These are phyloP conservation scores for Cyrtorhinus lividipennis DNA, from an alignment of 1,140 invertebrate genomes.

Conservation along the genomic window DNA sequence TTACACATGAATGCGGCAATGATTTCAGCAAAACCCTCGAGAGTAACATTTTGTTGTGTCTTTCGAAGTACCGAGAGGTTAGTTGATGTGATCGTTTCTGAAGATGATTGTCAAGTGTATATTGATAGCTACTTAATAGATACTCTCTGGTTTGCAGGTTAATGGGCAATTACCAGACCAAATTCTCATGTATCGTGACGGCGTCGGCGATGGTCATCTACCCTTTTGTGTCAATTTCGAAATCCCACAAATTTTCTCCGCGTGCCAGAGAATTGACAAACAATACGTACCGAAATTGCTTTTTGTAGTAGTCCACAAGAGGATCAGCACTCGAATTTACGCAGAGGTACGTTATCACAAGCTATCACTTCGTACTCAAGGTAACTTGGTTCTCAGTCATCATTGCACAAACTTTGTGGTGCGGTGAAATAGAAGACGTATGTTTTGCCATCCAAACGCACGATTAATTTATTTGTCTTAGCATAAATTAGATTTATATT, in stretches of 20 bases:
- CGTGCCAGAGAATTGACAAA: conserved; percentile 37
- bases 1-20: conserved; percentile 50
- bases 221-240: conserved; percentile 54
- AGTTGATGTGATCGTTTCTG: too few species aligned
- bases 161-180: conserved; percentile 55
- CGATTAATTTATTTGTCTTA: too few species aligned
- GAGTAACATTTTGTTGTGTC: background rate
- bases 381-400: too few species aligned
- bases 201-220: conserved; percentile 79
- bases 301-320: conserved; percentile 78
- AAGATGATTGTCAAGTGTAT: too few species aligned
- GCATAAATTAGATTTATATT: too few species aligned
- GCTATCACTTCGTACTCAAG: too few species aligned
- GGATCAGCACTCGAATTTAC: conserved; percentile 74
- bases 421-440: too few species aligned
- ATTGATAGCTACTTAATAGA: too few species aligned
- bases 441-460: too few species aligned
- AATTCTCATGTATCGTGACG: conserved; percentile 82
- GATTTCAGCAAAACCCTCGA: conserved; percentile 58
- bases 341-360: background rate
- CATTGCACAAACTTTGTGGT: too few species aligned
- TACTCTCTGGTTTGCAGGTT: conserved; percentile 32
- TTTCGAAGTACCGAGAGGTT: conserved; percentile 12
- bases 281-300: conserved; percentile 51
- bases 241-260: conserved; percentile 53